Conservation (phyloP, 2,797 vertebrate species). For the Oreochromis mossambicus region DNA sequence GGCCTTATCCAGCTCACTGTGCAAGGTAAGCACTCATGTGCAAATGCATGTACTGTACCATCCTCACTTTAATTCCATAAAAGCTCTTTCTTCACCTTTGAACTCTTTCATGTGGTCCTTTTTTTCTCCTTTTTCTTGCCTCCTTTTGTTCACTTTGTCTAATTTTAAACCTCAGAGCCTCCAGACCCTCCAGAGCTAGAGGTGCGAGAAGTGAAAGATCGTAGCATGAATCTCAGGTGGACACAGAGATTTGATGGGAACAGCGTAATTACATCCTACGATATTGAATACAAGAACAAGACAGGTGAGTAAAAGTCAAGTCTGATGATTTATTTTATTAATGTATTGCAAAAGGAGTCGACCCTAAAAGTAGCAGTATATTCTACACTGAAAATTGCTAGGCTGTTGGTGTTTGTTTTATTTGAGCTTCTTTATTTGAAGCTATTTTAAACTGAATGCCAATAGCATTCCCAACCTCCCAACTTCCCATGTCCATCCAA, state of each 20-base stretch:
- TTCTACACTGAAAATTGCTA: neutral
- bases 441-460: neutral
- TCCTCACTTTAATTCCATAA: neutral
- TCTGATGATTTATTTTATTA: neutral
- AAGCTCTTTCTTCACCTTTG: neutral
- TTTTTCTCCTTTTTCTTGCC: neutral
- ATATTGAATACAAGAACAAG: slow-evolving; percentile 99
- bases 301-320: slow-evolving; percentile 76
- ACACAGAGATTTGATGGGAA: slow-evolving; percentile 96
- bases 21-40: slow-evolving; percentile 80
- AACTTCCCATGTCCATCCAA: neutral
- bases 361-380: neutral
- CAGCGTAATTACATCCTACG: slow-evolving; percentile 94
- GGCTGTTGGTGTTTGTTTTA: neutral
- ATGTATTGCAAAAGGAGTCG: neutral
- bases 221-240: slow-evolving; percentile 97
- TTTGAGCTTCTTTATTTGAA: neutral
- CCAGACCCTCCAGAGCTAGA: slow-evolving; percentile 96
- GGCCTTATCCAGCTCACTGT: slow-evolving; percentile 98
- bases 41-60: neutral
- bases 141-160: neutral
- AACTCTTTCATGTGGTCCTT: neutral
- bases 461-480: neutral
- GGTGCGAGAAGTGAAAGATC: slow-evolving; percentile 94
- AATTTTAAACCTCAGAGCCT: slow-evolving; percentile 79